phyloP scores from a whole-genome alignment of 2,113 vertebrate species.

The Pachyramphus minor region DNA sequence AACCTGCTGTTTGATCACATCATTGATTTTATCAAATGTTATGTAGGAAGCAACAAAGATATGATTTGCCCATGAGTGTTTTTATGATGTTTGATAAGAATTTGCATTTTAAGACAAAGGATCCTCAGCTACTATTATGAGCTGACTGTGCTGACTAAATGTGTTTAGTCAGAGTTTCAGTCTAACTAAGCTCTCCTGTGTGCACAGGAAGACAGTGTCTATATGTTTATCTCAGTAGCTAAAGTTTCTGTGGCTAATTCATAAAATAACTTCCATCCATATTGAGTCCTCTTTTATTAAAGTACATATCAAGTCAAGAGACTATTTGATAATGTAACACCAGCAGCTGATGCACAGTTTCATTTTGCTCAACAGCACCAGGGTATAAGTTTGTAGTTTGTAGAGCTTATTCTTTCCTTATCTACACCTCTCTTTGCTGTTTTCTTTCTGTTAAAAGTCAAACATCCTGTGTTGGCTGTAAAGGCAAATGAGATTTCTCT shows the following conservation, averaged over 20 bases:
- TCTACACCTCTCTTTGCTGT: background rate
- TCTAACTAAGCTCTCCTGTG: background rate
- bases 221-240: background rate
- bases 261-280: background rate
- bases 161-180: constrained; percentile 64
- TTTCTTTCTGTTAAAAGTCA: background rate
- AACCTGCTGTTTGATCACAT: background rate
- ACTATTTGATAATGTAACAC: background rate
- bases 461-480: background rate
- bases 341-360: background rate
- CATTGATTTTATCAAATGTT: background rate
- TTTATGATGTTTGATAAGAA: background rate
- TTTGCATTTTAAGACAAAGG: background rate
- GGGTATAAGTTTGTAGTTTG: background rate
- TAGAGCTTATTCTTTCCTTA: background rate
- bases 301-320: background rate
- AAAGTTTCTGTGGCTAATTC: background rate
- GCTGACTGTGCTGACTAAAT: constrained; percentile 21
- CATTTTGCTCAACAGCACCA: background rate
- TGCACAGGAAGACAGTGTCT: constrained; percentile 30
- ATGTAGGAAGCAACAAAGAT: background rate
- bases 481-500: background rate
- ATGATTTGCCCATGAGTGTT: background rate
- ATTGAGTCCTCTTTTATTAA: background rate
- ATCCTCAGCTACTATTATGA: background rate